Evolutionary conservation across 1,140 invertebrate species (phyloP).

Genomic region (Drosophila quadrilineata): DNA sequence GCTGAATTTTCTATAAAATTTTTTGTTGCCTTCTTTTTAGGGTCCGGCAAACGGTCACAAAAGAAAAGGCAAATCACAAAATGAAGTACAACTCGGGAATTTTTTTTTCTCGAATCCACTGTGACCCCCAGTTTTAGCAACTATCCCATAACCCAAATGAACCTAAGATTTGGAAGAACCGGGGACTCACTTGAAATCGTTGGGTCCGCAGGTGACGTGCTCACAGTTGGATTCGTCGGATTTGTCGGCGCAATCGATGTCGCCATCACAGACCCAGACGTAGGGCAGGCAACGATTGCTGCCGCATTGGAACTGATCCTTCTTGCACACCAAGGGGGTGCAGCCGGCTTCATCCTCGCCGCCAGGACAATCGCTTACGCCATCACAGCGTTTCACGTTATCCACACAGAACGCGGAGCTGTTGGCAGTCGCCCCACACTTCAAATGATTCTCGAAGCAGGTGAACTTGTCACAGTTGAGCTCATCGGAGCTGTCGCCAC

Average conservation of each 20-base stretch:
- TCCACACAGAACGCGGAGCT: conserved; percentile 74
- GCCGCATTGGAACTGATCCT: conserved; percentile 87
- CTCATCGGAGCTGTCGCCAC: conserved; percentile 85
- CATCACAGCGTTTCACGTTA: conserved; percentile 75
- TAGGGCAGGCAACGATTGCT: conserved; percentile 88
- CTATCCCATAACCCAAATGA: too few species aligned
- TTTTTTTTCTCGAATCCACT: too few species aligned
- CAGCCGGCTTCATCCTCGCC: conserved; percentile 85
- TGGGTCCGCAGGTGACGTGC: conserved; percentile 83
- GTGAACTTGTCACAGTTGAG: conserved; percentile 84
- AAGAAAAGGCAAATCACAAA: too few species aligned
- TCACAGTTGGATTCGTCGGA: conserved; percentile 86
- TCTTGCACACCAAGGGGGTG: conserved; percentile 82
- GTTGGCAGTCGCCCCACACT: conserved; percentile 64
- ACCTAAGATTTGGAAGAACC: rapidly evolving
- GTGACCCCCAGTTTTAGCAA: too few species aligned
- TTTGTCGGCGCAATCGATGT: conserved; percentile 88
- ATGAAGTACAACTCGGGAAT: too few species aligned
- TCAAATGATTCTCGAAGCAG: conserved; percentile 72
- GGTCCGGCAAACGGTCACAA: too few species aligned
- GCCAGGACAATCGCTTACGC: conserved; percentile 87
- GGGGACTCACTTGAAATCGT: conserved; percentile 80
- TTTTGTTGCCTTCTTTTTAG: too few species aligned
- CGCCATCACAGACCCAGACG: conserved; percentile 90
- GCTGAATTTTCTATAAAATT: too few species aligned